Conservation (phyloP, 2,797 vertebrate species). For the Heterohyrax brucei region DNA sequence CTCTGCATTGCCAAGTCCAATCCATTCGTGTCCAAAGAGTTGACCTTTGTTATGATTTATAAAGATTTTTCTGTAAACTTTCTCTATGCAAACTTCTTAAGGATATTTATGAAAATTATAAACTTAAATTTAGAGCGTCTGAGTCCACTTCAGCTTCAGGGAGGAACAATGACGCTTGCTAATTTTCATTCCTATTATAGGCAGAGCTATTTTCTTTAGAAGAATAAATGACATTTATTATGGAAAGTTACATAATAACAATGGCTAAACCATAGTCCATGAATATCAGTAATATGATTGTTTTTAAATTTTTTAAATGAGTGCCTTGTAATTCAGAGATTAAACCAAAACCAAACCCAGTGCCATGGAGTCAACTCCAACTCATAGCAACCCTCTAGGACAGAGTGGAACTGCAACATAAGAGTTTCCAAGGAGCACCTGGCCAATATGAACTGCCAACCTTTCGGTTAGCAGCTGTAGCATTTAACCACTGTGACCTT, state of each 20-base stretch:
- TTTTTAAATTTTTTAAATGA: neutral
- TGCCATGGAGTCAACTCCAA: no score
- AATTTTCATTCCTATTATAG: slow-evolving; percentile 29
- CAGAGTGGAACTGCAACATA: no score
- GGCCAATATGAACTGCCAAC: no score
- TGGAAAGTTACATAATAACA: neutral
- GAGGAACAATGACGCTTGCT: neutral
- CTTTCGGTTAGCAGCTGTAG: no score
- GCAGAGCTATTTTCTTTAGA: neutral
- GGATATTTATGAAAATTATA: neutral
- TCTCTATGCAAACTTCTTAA: neutral
- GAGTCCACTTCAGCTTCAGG: neutral
- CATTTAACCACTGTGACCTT: no score
- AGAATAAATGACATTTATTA: slow-evolving; percentile 30
- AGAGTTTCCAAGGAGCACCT: no score
- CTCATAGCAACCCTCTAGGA: no score
- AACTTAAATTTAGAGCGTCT: slow-evolving; percentile 1
- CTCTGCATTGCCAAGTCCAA: no score
- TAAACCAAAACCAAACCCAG: no score
- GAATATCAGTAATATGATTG: neutral
- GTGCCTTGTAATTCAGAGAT: neutral
- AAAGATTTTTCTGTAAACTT: neutral
- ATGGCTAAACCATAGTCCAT: neutral
- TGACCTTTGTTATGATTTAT: no score
- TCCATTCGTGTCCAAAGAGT: no score